phyloP scores from a whole-genome alignment of 2,113 vertebrate genomes.

The Gallinago undulata region DNA sequence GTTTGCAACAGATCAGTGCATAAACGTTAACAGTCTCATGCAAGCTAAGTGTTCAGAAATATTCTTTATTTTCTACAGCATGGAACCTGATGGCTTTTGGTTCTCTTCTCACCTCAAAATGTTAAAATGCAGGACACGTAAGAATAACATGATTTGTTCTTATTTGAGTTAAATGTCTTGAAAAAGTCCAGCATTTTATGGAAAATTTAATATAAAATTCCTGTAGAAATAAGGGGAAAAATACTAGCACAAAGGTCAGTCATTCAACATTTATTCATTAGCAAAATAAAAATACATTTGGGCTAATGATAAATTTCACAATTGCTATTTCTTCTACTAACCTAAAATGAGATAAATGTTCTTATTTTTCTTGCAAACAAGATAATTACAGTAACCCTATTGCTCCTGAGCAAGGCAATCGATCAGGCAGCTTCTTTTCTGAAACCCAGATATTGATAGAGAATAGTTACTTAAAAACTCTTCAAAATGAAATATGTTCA shows the following conservation, averaged over 20 bases:
- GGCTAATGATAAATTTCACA: constrained; percentile 1
- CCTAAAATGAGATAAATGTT: constrained; percentile 28
- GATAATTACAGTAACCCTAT: constrained; percentile 32
- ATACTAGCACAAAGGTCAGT: background rate
- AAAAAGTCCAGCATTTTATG: background rate
- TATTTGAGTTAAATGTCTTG: background rate
- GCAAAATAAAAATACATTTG: background rate
- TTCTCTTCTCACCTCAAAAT: background rate
- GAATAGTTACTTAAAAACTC: background rate
- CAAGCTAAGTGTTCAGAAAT: background rate
- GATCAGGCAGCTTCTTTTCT: background rate
- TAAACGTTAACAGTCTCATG: background rate
- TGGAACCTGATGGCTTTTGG: background rate
- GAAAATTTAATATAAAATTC: background rate
- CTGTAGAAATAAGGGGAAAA: background rate
- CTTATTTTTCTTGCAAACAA: constrained; percentile 36
- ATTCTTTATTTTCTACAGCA: background rate
- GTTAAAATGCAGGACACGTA: background rate
- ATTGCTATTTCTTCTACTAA: background rate
- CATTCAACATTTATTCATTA: background rate
- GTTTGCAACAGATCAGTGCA: background rate
- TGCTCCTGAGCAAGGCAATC: background rate
- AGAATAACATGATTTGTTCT: background rate
- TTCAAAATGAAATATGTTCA: background rate
- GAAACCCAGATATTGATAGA: background rate